Evolutionary conservation across 2,113 vertebrate genomes (phyloP).

Genomic region (Nettapus auritus): DNA sequence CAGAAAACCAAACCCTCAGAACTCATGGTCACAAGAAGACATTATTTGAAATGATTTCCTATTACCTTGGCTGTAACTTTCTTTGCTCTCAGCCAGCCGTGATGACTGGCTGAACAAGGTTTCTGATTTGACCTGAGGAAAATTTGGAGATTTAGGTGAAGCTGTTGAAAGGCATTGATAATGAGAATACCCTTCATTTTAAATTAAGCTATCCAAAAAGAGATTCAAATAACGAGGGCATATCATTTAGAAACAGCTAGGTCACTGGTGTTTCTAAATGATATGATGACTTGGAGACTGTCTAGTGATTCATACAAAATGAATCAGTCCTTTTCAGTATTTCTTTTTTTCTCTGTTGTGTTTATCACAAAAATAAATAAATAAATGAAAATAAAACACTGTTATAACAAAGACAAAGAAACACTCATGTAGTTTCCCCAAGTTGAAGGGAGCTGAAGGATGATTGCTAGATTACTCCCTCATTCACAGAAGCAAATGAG

Average conservation of each 20-base stretch:
- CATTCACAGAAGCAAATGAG: background rate
- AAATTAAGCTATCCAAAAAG: background rate
- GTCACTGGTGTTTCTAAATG: background rate
- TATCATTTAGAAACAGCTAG: background rate
- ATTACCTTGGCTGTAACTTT: background rate
- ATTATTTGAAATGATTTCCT: constrained; percentile 29
- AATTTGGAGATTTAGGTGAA: background rate
- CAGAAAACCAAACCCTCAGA: constrained; percentile 13
- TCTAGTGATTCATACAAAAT: background rate
- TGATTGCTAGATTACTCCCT: background rate
- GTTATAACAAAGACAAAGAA: background rate
- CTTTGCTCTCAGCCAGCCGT: background rate
- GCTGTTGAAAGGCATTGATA: background rate
- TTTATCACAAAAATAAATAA: background rate
- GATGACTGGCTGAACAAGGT: background rate
- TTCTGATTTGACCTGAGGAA: background rate
- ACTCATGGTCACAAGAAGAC: background rate
- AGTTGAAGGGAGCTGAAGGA: background rate
- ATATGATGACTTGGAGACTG: background rate
- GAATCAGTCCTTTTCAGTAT: background rate
- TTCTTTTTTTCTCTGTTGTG: no score
- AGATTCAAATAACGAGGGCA: background rate
- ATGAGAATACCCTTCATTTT: background rate
- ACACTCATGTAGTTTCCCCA: background rate
- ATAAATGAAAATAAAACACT: background rate